These are phyloP conservation scores for Coendou prehensilis DNA, from an alignment of 2,797 vertebrate species.

Conservation along the genomic window DNA sequence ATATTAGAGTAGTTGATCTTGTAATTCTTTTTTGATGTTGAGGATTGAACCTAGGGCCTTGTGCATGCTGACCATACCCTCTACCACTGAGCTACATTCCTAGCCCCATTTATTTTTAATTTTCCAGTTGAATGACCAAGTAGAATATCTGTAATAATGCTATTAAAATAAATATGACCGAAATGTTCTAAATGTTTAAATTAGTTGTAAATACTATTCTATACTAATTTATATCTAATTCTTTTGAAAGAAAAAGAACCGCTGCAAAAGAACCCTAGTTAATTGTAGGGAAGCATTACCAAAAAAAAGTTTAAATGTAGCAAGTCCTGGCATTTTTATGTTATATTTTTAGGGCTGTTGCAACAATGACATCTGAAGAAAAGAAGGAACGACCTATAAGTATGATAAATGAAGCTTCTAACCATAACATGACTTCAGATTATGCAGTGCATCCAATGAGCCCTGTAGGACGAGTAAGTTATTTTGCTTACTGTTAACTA, in stretches of 20 bases:
- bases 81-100: background rate
- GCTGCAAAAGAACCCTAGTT: background rate
- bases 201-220: background rate
- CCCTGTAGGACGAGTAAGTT: constrained; percentile 95
- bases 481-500: constrained; percentile 29
- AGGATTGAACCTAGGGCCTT: background rate
- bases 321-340: constrained; percentile 79
- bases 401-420: constrained; percentile 95
- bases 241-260: constrained; percentile 68
- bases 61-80: background rate
- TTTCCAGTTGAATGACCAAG: constrained; percentile 12
- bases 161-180: constrained; percentile 44
- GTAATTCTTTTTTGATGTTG: background rate
- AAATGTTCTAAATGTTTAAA: background rate
- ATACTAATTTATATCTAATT: background rate
- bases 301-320: constrained; percentile 65
- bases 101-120: background rate
- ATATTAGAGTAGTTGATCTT: constrained; percentile 2
- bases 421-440: constrained; percentile 93
- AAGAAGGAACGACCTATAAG: constrained; percentile 95
- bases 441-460: constrained; percentile 92
- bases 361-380: constrained; percentile 94
- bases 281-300: constrained; percentile 60
- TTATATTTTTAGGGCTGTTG: constrained; percentile 91
- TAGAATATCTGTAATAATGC: background rate